Base-by-base conservation (phyloP, 2,888 invertebrate genomes). In the Ischnura elegans region DNA sequence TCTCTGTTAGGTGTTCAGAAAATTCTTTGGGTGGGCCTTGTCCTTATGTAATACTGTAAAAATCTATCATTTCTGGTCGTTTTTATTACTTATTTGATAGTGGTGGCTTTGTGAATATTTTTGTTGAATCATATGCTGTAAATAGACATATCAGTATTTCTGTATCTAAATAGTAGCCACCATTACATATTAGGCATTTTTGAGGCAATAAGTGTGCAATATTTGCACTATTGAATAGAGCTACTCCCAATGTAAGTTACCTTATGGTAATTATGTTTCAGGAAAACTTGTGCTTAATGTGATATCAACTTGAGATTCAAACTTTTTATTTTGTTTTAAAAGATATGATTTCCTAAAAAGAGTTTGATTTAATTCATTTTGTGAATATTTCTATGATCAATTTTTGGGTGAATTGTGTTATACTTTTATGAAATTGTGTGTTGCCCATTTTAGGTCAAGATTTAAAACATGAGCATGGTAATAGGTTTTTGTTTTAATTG, bases 141-240 rank as follows among this genome's bases (percentile, higher is more conserved):
- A 42, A 90, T 90, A 61, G 66, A 90, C 90, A 36, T 61, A 90
- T 90, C 90, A 90, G 90, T 90, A 90, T 90, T 90, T 76, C 25
- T 36, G 6, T 76, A 76, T 19, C 76, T 76, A 76, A 0, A 36
- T 36, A 4, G 36, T 25, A 16, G 36, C 76, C 76, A 76, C 76
- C 76, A 76, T 76, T 76, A 13, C 0, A 29, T 36, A 76, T 21
- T 36, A 76, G 29, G 6, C 25, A 25, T 76, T 1, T 76, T 76
- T 76, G 36, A 76, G 10, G 76, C 76, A 36, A 36, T 76, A 16
- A 36, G 36, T 76, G 25, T 36, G 36, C 76, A 76, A 76, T 76
- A 76, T 76, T 76, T 76, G 29, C 29, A 36, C 36, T 36, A 36
- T 76, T 76, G 76, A 76, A 36, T 76, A n/a, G 29, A 25, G 29